Evolutionary conservation across 2,888 invertebrate genomes (phyloP), one percentile per base, ranked within the genome.

Genomic region (Nomada fabriciana): DNA sequence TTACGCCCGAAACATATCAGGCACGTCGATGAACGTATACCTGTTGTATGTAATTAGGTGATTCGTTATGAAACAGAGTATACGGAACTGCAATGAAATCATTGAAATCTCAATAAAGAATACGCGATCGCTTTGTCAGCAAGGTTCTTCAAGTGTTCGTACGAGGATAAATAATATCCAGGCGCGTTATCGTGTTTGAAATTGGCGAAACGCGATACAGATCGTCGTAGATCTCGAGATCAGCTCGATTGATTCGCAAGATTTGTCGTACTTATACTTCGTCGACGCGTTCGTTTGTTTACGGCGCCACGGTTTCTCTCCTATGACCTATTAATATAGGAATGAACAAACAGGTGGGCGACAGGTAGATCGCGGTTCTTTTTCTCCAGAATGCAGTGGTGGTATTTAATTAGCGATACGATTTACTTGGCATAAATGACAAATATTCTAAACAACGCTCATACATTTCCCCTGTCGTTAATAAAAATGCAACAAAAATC

Each of bases 71-170:
- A 25, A 42, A n/a, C 29, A 18, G 25, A 42, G n/a, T 57, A 53
- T n/a, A 42, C 55, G 52, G 36, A 72, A 25, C 36, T 53, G 25
- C 53, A 23, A 23, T 29, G 18, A 57, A 74, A 82, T 75, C 53
- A 23, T n/a, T 29, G 18, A 61, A 77, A 82, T 75, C 78, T 71
- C 60, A 60, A 50, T 42, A 70, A 74, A 25, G 20, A 55, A 43
- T 59, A 73, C 64, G 20, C 60, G 25, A 52, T 60, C 47, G 55
- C 36, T 61, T 83, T 83, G 82, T 83, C 82, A 18, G 29, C 52
- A 81, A 57, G 73, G 91, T 55, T 70, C n/a, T 42, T 53, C 20
- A 25, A 70, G 43, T 57, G 25, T 73, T 61, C 57, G 59, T 23
- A 11, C 36, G 57, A 47, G 53, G 60, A 36, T 36, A 36, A 36